Evolutionary conservation across 1,140 invertebrate genomes (phyloP).

Genomic region (Sinonovacula constricta): DNA sequence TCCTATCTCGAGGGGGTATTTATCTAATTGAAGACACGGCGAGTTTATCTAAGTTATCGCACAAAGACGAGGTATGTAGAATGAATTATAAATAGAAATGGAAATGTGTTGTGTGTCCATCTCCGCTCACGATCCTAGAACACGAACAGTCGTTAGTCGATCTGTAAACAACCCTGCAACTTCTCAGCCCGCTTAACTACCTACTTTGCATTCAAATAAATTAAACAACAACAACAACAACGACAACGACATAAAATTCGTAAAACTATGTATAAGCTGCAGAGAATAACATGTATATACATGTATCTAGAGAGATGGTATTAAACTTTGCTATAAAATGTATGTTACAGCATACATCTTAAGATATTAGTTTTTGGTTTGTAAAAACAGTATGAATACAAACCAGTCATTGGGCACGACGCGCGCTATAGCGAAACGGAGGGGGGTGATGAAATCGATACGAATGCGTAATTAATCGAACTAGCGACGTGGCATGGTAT

Average conservation of each 20-base stretch:
- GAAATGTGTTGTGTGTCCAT: not conserved
- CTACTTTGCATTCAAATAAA: too few relatives aligned
- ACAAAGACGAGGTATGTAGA: constrained; percentile 18
- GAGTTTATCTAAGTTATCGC: constrained; percentile 36
- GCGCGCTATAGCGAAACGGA: too few relatives aligned
- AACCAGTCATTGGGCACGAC: not conserved
- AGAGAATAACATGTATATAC: not conserved
- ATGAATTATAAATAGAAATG: constrained; percentile 31
- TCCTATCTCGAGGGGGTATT: constrained; percentile 19
- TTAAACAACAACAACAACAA: too few relatives aligned
- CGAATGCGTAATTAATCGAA: constrained; percentile 2
- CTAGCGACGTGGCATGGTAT: constrained; percentile 19
- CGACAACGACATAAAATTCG: constrained; percentile 8
- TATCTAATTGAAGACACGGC: constrained; percentile 48
- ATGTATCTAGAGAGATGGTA: too few relatives aligned
- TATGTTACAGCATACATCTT: too few relatives aligned
- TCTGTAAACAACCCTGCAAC: too few relatives aligned
- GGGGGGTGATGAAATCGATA: constrained; percentile 18
- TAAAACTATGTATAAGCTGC: not conserved
- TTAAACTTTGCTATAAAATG: too few relatives aligned
- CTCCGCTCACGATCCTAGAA: too few relatives aligned
- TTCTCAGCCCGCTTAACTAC: too few relatives aligned
- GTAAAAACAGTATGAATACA: too few relatives aligned
- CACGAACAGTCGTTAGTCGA: too few relatives aligned
- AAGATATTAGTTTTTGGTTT: too few relatives aligned